Base-by-base conservation (phyloP, 2,797 vertebrate species). In the Chromobotia macracanthus region DNA sequence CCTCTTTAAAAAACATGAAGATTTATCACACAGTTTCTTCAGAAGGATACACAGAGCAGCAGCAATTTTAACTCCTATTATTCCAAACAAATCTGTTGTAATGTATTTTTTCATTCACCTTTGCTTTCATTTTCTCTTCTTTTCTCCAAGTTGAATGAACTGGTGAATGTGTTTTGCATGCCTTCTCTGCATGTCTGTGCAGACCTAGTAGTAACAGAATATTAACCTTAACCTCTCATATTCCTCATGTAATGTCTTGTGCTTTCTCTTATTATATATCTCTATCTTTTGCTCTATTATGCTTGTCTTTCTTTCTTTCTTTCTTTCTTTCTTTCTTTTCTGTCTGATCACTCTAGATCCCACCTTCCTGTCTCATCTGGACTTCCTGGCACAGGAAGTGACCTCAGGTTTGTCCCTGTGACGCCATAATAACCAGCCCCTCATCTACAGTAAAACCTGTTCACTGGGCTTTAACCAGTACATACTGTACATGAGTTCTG, bases 311-410 rank as follows among this genome's bases (percentile, higher is more conserved):
- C 65, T 60, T 13, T 69, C 10, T 19, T 1, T 48, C 31, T 68
- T 0, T 72, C 8, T 81, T 50, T 48, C 31, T 71, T 46, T 10
- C 44, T 80, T 31, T 68, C 56, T 10, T 44, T 85, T 68, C 74
- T 16, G 88, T 85, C 60, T 78, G 74, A 75, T 87, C 73, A 64
- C 74, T 91, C 81, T 92, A 97, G 96, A 95, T 87, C 90, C 93
- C 94, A 93, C 94, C 90, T 93, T 95, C 94, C 90, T 95, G 92
- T 96, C 96, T 92, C 93, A 95, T 89, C 87, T 92, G 93, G 95
- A 98, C 91, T 92, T 93, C 91, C 93, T 93, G 92, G 91, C 91
- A 87, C 94, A 95, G 89, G 96, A 95, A 93, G 94, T 95, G 90
- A 89, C 91, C 82, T 92, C 95, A 97, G 97, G 96, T 98, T 93